A percentile compares a stretch with the other conserved stretches of the same genome.
phyloP scores from a whole-genome alignment of 2,888 invertebrate species.

The Scaptomyza cyrtandrae region DNA sequence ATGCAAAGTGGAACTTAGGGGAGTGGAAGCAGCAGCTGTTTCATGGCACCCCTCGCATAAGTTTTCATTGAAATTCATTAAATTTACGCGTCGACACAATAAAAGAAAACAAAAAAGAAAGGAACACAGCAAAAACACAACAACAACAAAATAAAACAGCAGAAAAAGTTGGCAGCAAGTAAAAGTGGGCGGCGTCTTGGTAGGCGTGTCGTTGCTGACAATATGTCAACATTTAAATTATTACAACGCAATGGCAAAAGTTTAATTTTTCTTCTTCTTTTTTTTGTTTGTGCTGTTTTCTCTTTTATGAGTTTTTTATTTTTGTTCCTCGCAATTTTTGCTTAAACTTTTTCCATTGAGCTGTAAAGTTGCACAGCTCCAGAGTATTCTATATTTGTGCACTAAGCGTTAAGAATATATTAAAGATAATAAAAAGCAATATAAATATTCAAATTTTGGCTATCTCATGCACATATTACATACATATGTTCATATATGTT shows the following conservation, averaged over 20 bases:
- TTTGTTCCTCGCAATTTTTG: slow-evolving; percentile 10
- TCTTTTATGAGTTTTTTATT: slow-evolving; percentile 26
- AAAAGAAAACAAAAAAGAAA: slow-evolving; percentile 41
- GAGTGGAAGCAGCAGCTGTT: slow-evolving; percentile 49
- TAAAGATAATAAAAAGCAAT: slow-evolving; percentile 8
- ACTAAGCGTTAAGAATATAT: slow-evolving; percentile 6
- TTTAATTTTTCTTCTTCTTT: slow-evolving; percentile 28
- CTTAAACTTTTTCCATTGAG: slow-evolving; percentile 18
- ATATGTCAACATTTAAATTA: slow-evolving; percentile 77
- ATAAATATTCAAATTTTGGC: slow-evolving; percentile 40
- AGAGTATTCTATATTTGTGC: slow-evolving; percentile 10
- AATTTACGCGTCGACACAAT: slow-evolving; percentile 63
- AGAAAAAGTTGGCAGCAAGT: slow-evolving; percentile 36
- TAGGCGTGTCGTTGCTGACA: slow-evolving; percentile 44
- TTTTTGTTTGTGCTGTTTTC: background rate
- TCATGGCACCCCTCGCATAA: slow-evolving; percentile 41
- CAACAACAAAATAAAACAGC: slow-evolving; percentile 1
- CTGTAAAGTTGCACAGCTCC: slow-evolving; percentile 11
- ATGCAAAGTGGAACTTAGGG: slow-evolving; percentile 18
- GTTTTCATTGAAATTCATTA: slow-evolving; percentile 77
- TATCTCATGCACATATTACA: slow-evolving; percentile 27
- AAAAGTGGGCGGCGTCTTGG: slow-evolving; percentile 32
- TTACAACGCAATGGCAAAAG: slow-evolving; percentile 63
- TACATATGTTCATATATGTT: slow-evolving; percentile 1
- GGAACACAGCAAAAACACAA: slow-evolving; percentile 7